A percentile compares a stretch with the other conserved stretches of the same genome.
phyloP scores from a whole-genome alignment of 2,888 invertebrate genomes.

The Ceramica pisi region DNA sequence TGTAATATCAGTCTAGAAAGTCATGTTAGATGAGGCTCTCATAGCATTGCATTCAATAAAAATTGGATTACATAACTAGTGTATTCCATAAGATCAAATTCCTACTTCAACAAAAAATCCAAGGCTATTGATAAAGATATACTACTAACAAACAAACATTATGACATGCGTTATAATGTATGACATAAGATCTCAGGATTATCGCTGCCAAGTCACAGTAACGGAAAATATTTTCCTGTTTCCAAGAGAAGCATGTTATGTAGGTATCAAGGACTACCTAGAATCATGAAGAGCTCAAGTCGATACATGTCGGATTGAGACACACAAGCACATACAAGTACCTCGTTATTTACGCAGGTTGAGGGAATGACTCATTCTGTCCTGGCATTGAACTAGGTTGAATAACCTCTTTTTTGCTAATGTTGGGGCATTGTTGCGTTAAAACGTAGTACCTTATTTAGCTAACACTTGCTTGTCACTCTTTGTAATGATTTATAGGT shows the following conservation, averaged over 20 bases:
- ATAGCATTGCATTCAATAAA: background rate
- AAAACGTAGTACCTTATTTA: conserved; percentile 18
- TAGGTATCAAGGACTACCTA: conserved; percentile 14
- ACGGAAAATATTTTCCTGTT: conserved; percentile 22
- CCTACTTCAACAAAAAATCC: background rate
- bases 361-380: conserved; percentile 61
- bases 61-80: background rate
- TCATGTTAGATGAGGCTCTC: too few relatives aligned
- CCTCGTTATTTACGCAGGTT: conserved; percentile 48
- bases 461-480: conserved; percentile 8
- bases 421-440: conserved; percentile 15
- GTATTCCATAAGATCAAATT: background rate
- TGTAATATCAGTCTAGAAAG: background rate
- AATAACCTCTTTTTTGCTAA: conserved; percentile 62
- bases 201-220: conserved; percentile 23
- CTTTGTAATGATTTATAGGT: conserved; percentile 1
- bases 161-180: conserved; percentile 17
- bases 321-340: conserved; percentile 17
- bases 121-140: conserved; percentile 17
- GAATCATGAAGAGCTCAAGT: conserved; percentile 29
- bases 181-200: conserved; percentile 29
- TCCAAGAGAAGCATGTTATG: conserved; percentile 6
- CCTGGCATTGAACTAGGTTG: conserved; percentile 67
- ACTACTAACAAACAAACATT: conserved; percentile 25
- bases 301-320: conserved; percentile 21